These are phyloP conservation scores for Anhinga rufa DNA, from an alignment of 2,113 vertebrate species.

Conservation along the genomic window DNA sequence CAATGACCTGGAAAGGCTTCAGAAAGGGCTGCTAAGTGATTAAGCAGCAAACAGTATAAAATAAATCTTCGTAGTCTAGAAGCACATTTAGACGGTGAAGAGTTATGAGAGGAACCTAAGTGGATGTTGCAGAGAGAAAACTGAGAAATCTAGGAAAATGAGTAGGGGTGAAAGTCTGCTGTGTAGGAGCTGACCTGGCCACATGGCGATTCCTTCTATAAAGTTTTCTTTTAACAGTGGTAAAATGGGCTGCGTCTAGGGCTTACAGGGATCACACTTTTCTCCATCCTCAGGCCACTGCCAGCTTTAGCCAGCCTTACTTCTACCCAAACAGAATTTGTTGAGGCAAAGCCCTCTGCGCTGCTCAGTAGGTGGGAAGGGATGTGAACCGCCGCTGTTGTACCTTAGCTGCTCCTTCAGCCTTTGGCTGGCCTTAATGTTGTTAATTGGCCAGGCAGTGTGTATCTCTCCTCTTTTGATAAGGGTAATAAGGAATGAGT, in stretches of 20 bases:
- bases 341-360: not conserved
- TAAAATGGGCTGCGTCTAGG: not conserved
- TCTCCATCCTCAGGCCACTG: not conserved
- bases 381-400: rapidly evolving
- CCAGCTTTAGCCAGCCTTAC: not conserved
- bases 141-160: not conserved
- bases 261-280: not conserved
- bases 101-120: not conserved
- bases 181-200: not conserved
- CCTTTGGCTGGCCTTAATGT: not conserved
- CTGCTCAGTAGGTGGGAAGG: not conserved
- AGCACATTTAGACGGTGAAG: not conserved
- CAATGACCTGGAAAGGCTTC: not conserved
- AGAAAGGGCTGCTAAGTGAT: not conserved
- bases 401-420: not conserved
- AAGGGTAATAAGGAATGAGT: conserved; percentile 3
- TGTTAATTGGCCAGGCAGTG: not conserved
- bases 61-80: not conserved
- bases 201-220: not conserved
- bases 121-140: not conserved
- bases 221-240: not conserved
- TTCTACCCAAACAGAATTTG: not conserved
- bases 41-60: not conserved
- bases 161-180: not conserved
- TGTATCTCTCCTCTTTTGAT: not conserved